Conservation (phyloP, 2,888 invertebrate genomes). For the Frankliniella intonsa region DNA sequence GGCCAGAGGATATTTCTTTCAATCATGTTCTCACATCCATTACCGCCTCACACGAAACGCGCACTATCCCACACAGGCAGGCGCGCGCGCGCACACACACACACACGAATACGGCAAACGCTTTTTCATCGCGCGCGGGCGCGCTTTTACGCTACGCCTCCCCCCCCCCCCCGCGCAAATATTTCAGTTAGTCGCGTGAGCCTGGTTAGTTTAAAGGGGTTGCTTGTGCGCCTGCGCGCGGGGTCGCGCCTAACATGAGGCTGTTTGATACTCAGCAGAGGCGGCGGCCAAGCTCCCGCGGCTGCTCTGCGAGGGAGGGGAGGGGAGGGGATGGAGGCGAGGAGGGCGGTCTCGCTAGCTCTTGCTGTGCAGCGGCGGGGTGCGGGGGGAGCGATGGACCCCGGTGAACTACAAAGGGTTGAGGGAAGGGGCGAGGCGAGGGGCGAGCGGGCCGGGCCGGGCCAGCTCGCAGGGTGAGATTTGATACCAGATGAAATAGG, state of each 20-base stretch:
- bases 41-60: no score
- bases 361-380: neutral
- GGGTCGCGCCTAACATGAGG: neutral
- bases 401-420: neutral
- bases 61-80: no score
- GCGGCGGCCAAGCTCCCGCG: neutral
- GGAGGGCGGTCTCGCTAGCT: neutral
- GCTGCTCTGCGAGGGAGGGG: neutral
- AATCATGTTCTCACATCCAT: no score
- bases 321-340: neutral
- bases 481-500: conserved; percentile 22
- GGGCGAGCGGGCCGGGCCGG: neutral
- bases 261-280: conserved; percentile 5
- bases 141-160: no score
- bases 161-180: no score
- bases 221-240: neutral
- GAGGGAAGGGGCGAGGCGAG: neutral
- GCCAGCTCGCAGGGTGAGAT: neutral
- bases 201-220: conserved; percentile 17
- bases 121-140: no score
- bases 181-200: neutral
- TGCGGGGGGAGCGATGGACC: neutral
- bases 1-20: no score
- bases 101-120: no score
- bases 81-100: no score